Percentiles rank a stretch among this genome's conserved stretches.
Evolutionary conservation across 2,797 vertebrate genomes (phyloP).

Genomic region (Margarornis squamiger): DNA sequence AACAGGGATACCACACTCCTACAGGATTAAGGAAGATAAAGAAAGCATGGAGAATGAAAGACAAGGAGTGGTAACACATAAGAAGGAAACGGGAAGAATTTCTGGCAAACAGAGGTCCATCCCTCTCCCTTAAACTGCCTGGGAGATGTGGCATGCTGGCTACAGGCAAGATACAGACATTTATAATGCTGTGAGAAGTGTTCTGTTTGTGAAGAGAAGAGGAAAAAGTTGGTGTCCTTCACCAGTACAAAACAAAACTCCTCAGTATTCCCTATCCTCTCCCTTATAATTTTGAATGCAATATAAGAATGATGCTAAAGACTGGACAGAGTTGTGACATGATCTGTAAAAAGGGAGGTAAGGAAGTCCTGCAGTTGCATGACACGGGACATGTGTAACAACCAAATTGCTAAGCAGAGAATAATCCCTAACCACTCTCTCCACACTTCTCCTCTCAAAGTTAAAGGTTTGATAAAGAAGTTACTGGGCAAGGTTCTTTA

Average conservation of each 20-base stretch:
- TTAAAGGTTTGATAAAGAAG: background rate
- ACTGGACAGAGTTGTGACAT: background rate
- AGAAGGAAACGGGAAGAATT: background rate
- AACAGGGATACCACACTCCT: background rate
- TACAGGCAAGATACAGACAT: background rate
- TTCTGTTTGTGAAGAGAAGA: background rate
- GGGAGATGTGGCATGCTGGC: background rate
- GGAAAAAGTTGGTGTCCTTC: background rate
- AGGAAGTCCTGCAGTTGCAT: background rate
- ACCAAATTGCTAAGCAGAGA: background rate
- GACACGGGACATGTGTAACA: fast-evolving
- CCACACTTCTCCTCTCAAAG: background rate
- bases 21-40: background rate
- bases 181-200: background rate
- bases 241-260: background rate
- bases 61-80: background rate
- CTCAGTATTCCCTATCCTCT: background rate
- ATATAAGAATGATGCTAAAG: background rate
- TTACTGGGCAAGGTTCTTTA: background rate
- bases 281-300: background rate
- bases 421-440: background rate
- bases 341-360: background rate
- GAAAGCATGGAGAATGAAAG: background rate
- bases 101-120: background rate
- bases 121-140: background rate